Evolutionary conservation across 92 coral and sea anemone genomes (phyloP).

Genomic region (Phenganax subtilis): DNA sequence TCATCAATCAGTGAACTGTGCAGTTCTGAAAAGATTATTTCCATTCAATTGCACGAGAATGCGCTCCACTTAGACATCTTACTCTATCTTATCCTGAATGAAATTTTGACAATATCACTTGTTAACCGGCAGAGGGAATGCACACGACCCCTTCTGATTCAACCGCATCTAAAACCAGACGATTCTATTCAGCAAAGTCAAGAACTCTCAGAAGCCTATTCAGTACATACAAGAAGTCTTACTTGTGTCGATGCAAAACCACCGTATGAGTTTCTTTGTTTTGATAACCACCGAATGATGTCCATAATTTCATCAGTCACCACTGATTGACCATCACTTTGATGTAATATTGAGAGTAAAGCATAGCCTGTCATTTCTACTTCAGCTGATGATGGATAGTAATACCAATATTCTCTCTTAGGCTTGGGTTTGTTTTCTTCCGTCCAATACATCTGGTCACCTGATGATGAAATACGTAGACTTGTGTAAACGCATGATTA

Average conservation of each 20-base stretch:
- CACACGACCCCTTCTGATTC: too few relatives aligned
- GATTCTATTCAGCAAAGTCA: too few relatives aligned
- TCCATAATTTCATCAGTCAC: slow-evolving; percentile 51
- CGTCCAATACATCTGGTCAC: slow-evolving; percentile 64
- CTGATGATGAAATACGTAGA: slow-evolving; percentile 21
- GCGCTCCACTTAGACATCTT: too few relatives aligned
- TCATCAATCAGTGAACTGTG: neutral
- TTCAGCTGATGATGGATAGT: slow-evolving; percentile 67
- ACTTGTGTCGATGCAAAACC: slow-evolving; percentile 97
- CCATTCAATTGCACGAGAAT: too few relatives aligned
- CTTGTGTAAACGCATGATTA: too few relatives aligned
- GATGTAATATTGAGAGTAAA: slow-evolving; percentile 61
- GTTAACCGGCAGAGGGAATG: too few relatives aligned
- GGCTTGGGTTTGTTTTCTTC: slow-evolving; percentile 32
- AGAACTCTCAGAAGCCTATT: too few relatives aligned
- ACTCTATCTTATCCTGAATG: too few relatives aligned
- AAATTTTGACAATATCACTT: too few relatives aligned
- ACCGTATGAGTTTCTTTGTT: slow-evolving; percentile 79
- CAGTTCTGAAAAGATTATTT: too few relatives aligned
- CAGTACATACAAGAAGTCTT: neutral
- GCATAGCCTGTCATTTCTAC: slow-evolving; percentile 94
- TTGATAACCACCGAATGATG: slow-evolving; percentile 79
- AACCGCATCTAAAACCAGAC: neutral
- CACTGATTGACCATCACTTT: slow-evolving; percentile 31
- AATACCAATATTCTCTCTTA: slow-evolving; percentile 22